Evolutionary conservation across 2,888 invertebrate genomes (phyloP).

Genomic region (Acleris holmiana): DNA sequence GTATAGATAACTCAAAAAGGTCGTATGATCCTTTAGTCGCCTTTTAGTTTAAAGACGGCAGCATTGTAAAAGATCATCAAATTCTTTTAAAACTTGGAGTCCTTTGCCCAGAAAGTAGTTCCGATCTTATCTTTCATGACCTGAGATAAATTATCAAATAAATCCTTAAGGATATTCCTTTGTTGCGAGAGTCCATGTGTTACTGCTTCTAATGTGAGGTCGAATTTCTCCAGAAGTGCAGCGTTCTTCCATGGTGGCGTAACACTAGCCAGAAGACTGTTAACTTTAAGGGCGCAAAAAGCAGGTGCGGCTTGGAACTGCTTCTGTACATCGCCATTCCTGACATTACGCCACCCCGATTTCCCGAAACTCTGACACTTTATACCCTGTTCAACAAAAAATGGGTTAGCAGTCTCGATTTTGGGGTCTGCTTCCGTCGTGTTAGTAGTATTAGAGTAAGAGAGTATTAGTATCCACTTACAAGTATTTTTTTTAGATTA

Average conservation of each 20-base stretch:
- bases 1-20: too few species aligned
- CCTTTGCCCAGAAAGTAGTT: too few species aligned
- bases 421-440: too few species aligned
- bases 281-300: conserved; percentile 12
- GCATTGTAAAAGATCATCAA: conserved; percentile 19
- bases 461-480: too few species aligned
- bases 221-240: conserved; percentile 2
- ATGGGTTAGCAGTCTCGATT: conserved; percentile 1
- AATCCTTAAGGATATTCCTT: background rate
- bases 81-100: conserved; percentile 9
- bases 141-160: too few species aligned
- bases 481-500: too few species aligned
- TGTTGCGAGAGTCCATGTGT: conserved; percentile 6
- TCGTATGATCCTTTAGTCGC: too few species aligned
- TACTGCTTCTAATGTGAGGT: conserved; percentile 4
- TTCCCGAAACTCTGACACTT: conserved; percentile 6
- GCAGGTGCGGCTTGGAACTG: conserved; percentile 27
- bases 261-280: conserved; percentile 10
- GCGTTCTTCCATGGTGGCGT: background rate
- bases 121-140: too few species aligned
- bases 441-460: too few species aligned
- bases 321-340: too few species aligned
- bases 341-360: too few species aligned
- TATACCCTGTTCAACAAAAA: conserved; percentile 1
- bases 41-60: too few species aligned